Evolutionary conservation across 2,113 vertebrate genomes (phyloP), one percentile per base, ranked within the genome.

Genomic region (Proteles cristata): DNA sequence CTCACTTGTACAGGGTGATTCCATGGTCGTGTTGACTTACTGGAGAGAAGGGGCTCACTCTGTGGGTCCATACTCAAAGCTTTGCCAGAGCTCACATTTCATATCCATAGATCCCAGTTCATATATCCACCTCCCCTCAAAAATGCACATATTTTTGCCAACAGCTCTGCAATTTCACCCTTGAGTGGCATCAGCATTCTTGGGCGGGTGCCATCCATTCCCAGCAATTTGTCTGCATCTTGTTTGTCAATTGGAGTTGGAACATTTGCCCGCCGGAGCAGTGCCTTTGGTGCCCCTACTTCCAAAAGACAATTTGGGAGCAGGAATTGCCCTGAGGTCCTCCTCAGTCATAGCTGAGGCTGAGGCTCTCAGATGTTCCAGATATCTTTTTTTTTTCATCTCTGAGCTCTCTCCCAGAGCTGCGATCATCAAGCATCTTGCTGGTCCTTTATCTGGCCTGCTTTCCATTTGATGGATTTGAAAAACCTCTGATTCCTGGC

Each of bases 161-260:
- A 21, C 39, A 61, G 87, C 55, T 86, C 61, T 93, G 81, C 68
- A 89, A 15, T 95, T 92, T 95, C 88, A 92, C 87, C 90, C 90
- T 82, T 87, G 94, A 96, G 83, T 94, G 96, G 87, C 65, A 71
- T 81, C 28, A 2, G 50, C 63, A 4, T 77, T 89, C 81, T 88
- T 93, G 96, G 82, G 84, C 0, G 0, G 84, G 65, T 55, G 93
- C 93, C 76, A 45, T 83, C 39, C 17, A 0, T 76, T 93, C 26
- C 65, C 88, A 88, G 90, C 4, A 43, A 96, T 93, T 74, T 83
- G 87, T 97, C 91, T 88, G 77, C 68, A 61, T 94, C 95, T 88
- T 50, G 61, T 95, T 82, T 97, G 92, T 96, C 96, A 83, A 7
- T 2, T 69, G 73, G n/a, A 94, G 89, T 43, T 58, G 74, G 66